These are phyloP conservation scores for Eurystomus gularis DNA, from an alignment of 2,113 vertebrate genomes.

Conservation along the genomic window DNA sequence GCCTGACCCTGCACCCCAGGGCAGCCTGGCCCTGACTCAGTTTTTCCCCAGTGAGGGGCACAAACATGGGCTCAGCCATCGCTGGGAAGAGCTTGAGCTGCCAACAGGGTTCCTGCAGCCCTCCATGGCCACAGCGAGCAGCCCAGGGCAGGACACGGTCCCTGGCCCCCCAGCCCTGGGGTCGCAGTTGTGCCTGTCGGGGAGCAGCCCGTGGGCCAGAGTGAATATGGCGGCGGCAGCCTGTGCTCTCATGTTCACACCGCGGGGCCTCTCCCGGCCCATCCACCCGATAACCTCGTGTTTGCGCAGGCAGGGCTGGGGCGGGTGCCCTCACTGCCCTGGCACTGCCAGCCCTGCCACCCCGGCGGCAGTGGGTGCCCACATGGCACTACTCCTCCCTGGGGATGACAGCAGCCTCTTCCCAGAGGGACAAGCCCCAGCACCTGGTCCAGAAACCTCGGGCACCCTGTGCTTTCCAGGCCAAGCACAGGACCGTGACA, in stretches of 20 bases:
- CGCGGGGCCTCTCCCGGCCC: accelerated
- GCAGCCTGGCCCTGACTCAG: too few species aligned
- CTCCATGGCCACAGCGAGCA: too few species aligned
- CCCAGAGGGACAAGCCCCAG: background rate
- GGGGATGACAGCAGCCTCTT: background rate
- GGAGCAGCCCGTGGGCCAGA: too few species aligned
- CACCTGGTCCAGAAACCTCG: accelerated
- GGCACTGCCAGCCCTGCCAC: background rate
- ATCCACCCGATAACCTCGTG: background rate
- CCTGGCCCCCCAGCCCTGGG: too few species aligned
- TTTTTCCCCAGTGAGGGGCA: too few species aligned
- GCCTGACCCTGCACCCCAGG: too few species aligned
- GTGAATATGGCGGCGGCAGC: accelerated
- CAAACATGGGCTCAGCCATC: too few species aligned
- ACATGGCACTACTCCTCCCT: background rate
- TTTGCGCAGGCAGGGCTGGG: background rate
- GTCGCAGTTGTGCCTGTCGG: background rate
- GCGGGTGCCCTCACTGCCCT: background rate
- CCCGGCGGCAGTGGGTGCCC: accelerated
- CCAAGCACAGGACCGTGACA: background rate
- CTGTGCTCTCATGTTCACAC: background rate
- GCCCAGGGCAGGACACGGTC: background rate
- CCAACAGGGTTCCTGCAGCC: too few species aligned
- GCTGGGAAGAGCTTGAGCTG: too few species aligned
- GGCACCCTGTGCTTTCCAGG: background rate